phyloP scores from a whole-genome alignment of 23 tunicate species.

The Styela clava region DNA sequence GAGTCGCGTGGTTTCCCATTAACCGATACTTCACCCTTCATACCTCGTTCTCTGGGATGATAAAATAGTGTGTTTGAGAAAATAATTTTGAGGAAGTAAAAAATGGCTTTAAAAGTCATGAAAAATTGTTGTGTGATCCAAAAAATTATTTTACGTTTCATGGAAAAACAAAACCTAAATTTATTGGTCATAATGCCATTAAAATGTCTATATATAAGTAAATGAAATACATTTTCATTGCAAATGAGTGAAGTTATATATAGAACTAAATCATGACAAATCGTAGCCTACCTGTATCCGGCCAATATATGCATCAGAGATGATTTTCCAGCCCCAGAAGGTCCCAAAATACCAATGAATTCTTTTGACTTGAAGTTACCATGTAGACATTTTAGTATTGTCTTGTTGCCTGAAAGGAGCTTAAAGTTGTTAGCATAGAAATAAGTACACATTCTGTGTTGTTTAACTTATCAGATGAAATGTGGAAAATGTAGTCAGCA shows the following conservation, averaged over 20 bases:
- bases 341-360: constrained; percentile 88
- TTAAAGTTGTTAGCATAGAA: background rate
- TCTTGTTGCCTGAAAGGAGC: constrained; percentile 71
- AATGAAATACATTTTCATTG: too few relatives aligned
- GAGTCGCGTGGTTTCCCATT: constrained; percentile 76
- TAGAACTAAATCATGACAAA: too few relatives aligned
- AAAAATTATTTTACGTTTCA: background rate
- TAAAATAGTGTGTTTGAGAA: background rate
- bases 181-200: too few relatives aligned
- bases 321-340: constrained; percentile 99
- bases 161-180: too few relatives aligned
- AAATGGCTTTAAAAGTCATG: background rate
- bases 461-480: background rate
- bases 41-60: constrained; percentile 63
- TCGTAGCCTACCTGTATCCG: constrained; percentile 96
- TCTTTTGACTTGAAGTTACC: constrained; percentile 77
- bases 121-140: background rate
- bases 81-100: too few relatives aligned
- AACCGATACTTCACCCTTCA: constrained; percentile 78
- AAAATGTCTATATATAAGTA: too few relatives aligned
- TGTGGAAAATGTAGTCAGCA: background rate
- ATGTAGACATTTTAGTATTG: constrained; percentile 85
- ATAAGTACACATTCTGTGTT: background rate
- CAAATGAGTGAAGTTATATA: too few relatives aligned
- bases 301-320: constrained; percentile 90